A percentile compares a stretch with the other conserved stretches of the same genome.
phyloP scores from a whole-genome alignment of 1,140 invertebrate genomes.

The Drosophila takahashii region DNA sequence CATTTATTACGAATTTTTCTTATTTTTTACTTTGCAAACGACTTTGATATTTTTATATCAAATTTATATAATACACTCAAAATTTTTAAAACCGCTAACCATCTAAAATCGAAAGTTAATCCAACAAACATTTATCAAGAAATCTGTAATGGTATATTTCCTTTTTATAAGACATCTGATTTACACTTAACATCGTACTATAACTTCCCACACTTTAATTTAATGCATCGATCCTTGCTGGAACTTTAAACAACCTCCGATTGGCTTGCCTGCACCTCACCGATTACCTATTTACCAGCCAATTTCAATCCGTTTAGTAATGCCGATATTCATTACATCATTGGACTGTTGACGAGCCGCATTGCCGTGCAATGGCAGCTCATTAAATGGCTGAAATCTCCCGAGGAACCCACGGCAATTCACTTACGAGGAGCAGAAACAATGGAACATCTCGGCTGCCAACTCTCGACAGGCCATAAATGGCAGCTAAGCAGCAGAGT shows the following conservation, averaged over 20 bases:
- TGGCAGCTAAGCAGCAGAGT: constrained; percentile 74
- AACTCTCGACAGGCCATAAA: constrained; percentile 63
- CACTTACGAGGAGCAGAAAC: constrained; percentile 50
- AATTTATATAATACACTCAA: too few species aligned
- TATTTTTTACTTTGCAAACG: too few species aligned
- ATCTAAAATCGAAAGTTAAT: too few species aligned
- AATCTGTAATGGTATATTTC: not conserved
- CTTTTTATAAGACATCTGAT: not conserved
- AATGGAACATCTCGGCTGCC: constrained; percentile 35
- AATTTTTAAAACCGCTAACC: too few species aligned
- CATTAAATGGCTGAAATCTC: constrained; percentile 48
- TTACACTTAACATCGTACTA: not conserved
- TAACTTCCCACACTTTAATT: constrained; percentile 6
- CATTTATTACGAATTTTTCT: too few species aligned
- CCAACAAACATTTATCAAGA: too few species aligned
- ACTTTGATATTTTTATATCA: too few species aligned
- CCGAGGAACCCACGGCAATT: constrained; percentile 19
- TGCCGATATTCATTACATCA: constrained; percentile 17
- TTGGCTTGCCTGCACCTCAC: constrained; percentile 5
- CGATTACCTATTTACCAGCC: constrained; percentile 32
- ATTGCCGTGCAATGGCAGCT: constrained; percentile 35
- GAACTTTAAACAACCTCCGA: constrained; percentile 14
- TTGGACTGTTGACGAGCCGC: constrained; percentile 13
- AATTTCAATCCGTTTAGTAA: constrained; percentile 27
- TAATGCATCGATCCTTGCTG: constrained; percentile 12